Conservation (phyloP, 2,113 vertebrate genomes). For the Lepisosteus osseus region DNA sequence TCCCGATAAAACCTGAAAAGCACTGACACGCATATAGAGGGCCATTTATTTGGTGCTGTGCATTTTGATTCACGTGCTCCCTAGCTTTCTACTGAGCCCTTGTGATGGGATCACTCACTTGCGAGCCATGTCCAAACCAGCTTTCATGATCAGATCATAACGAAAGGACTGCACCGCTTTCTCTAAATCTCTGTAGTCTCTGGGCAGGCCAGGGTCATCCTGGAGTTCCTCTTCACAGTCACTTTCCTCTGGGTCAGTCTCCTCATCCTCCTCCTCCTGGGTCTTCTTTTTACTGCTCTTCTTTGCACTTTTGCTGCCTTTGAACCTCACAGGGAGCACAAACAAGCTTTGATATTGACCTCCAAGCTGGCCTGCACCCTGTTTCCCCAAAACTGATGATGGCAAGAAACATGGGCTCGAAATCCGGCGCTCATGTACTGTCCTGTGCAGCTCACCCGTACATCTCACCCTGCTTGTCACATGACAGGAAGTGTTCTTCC, state of each 20-base stretch:
- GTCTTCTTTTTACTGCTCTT: conserved; percentile 48
- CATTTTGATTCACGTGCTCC: too few relatives aligned
- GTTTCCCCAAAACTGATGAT: conserved; percentile 33
- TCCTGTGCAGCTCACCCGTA: conserved; percentile 45
- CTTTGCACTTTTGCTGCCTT: conserved; percentile 76
- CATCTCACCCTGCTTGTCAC: conserved; percentile 37
- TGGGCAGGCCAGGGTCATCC: conserved; percentile 58
- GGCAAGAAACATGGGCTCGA: conserved; percentile 40
- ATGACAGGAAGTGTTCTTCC: conserved; percentile 46
- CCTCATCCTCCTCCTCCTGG: conserved; percentile 59
- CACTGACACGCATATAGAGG: background rate
- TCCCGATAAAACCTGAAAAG: too few relatives aligned
- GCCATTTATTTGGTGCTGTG: too few relatives aligned
- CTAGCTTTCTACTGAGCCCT: too few relatives aligned
- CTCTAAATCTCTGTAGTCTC: conserved; percentile 87
- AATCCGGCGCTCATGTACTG: conserved; percentile 55
- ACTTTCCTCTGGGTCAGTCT: conserved; percentile 54
- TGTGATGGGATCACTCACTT: conserved; percentile 74
- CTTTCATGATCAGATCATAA: conserved; percentile 82
- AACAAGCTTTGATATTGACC: conserved; percentile 46
- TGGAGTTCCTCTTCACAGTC: conserved; percentile 71
- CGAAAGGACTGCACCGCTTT: conserved; percentile 83
- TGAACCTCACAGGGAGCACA: conserved; percentile 65
- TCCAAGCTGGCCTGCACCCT: conserved; percentile 30
- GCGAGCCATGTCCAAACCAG: conserved; percentile 82